Conservation (phyloP, 2,113 vertebrate species). For the Sinocyclocheilus maitianheensis region DNA sequence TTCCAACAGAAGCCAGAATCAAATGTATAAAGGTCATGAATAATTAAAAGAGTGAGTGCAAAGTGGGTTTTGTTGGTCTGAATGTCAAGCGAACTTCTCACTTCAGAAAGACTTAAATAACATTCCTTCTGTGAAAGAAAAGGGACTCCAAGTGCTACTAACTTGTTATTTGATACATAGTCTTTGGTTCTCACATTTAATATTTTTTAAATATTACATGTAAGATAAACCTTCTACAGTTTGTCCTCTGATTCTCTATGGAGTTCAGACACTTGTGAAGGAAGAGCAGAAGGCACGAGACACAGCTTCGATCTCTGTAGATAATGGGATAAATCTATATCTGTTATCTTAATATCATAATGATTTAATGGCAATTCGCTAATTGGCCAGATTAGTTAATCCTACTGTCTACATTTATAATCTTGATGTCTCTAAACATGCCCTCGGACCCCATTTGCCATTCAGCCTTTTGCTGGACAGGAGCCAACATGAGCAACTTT, state of each 20-base stretch:
- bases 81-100: constrained; percentile 40
- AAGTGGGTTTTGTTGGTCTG: constrained; percentile 52
- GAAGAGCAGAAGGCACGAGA: constrained; percentile 32
- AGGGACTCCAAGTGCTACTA: neutral
- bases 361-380: constrained; percentile 63
- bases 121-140: neutral
- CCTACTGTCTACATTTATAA: constrained; percentile 68
- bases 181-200: neutral
- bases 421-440: constrained; percentile 71
- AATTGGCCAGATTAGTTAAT: constrained; percentile 63
- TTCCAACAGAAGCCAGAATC: constrained; percentile 73
- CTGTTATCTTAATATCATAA: constrained; percentile 66
- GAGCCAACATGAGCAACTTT: constrained; percentile 39
- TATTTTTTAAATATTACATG: neutral
- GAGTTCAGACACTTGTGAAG: constrained; percentile 1
- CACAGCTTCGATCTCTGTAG: constrained; percentile 38
- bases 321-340: constrained; percentile 66
- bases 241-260: neutral
- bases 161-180: constrained; percentile 8
- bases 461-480: constrained; percentile 14
- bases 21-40: constrained; percentile 62
- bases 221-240: neutral
- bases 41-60: constrained; percentile 61
- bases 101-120: constrained; percentile 27
- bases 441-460: constrained; percentile 44